Conservation (phyloP, 1,140 invertebrate species). For the Caerostris darwini region DNA sequence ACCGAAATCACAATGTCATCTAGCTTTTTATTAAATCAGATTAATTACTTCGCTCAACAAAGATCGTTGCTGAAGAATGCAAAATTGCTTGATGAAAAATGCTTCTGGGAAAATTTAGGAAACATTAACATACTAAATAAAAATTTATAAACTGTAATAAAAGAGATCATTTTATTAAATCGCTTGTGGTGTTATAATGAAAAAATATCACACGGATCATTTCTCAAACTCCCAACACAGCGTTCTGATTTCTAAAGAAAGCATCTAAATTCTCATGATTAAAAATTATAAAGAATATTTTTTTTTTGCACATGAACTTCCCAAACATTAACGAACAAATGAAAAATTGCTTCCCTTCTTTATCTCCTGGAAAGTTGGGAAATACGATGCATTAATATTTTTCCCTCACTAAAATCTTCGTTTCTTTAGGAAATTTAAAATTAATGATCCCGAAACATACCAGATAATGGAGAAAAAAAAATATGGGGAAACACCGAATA, state of each 20-base stretch:
- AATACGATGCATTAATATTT: background rate
- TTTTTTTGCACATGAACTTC: background rate
- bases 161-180: no score
- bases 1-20: no score
- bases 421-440: constrained; percentile 15
- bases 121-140: no score
- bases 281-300: background rate
- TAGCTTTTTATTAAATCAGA: no score
- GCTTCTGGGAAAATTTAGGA: no score
- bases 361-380: background rate
- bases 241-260: no score
- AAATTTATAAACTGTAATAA: no score
- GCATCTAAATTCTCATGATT: background rate
- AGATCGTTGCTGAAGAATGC: no score
- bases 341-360: background rate
- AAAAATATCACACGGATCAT: background rate
- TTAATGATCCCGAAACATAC: background rate
- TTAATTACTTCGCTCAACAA: no score
- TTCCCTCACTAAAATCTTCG: background rate
- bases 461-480: background rate
- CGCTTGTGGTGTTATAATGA: background rate
- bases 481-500: background rate
- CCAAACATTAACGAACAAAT: background rate
- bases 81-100: no score
- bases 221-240: background rate